These are phyloP conservation scores for Brachymystax lenok DNA, from an alignment of 2,797 vertebrate genomes.

Conservation along the genomic window DNA sequence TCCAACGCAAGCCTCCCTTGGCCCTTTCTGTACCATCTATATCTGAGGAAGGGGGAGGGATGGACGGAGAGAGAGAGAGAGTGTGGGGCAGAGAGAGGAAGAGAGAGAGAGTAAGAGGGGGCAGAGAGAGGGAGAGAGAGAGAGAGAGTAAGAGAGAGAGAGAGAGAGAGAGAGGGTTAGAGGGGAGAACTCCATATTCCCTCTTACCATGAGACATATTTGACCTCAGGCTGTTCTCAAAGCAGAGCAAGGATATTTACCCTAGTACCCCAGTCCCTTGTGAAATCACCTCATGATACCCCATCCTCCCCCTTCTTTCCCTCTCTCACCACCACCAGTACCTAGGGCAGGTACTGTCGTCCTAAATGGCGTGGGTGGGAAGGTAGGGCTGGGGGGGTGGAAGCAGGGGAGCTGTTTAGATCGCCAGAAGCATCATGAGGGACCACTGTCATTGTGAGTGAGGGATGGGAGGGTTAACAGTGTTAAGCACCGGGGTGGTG, in stretches of 20 bases:
- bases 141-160: background rate
- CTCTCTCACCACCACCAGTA: constrained; percentile 10
- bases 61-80: background rate
- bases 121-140: background rate
- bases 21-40: background rate
- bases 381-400: background rate
- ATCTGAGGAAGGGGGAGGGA: background rate
- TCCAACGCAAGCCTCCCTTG: background rate
- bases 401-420: background rate
- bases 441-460: background rate
- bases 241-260: constrained; percentile 37
- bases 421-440: constrained; percentile 50
- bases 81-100: too few relatives aligned
- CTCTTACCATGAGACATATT: constrained; percentile 26
- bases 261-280: constrained; percentile 21
- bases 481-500: too few relatives aligned
- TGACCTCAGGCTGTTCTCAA: constrained; percentile 42
- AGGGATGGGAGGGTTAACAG: too few relatives aligned
- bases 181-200: too few relatives aligned
- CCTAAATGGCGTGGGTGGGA: constrained; percentile 13
- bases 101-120: too few relatives aligned
- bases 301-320: background rate
- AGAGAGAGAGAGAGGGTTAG: constrained; percentile 12
- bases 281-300: constrained; percentile 34
- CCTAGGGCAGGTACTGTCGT: constrained; percentile 30